Conservation (phyloP, 2,888 invertebrate genomes). For the Xylota segnis region DNA sequence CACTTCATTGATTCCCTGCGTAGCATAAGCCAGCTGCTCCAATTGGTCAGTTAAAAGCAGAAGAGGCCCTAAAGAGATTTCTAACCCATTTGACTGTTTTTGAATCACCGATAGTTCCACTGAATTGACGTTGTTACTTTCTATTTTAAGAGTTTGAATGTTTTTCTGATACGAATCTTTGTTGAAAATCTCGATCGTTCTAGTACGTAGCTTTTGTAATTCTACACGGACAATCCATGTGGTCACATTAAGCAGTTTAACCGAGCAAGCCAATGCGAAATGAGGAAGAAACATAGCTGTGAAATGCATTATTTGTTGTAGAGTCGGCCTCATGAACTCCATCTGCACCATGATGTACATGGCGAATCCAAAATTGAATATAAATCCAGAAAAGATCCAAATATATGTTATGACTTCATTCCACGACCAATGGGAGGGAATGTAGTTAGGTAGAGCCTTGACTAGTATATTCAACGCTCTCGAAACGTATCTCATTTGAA, state of each 20-base stretch:
- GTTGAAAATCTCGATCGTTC: slow-evolving; percentile 60
- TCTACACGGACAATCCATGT: slow-evolving; percentile 78
- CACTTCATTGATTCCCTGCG: slow-evolving; percentile 68
- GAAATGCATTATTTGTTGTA: slow-evolving; percentile 79
- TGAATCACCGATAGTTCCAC: slow-evolving; percentile 28
- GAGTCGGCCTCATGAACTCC: slow-evolving; percentile 80
- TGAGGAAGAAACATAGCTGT: slow-evolving; percentile 81
- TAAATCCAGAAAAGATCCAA: slow-evolving; percentile 78
- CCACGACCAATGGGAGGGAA: slow-evolving; percentile 31
- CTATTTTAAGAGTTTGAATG: background rate
- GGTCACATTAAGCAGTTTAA: slow-evolving; percentile 75
- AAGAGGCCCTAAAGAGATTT: slow-evolving; percentile 33
- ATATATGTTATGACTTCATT: slow-evolving; percentile 77
- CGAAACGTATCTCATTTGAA: slow-evolving; percentile 77
- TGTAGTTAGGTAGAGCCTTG: slow-evolving; percentile 47
- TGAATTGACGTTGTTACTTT: background rate
- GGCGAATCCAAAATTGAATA: slow-evolving; percentile 77
- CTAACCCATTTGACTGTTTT: background rate
- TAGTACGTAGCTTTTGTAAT: slow-evolving; percentile 66
- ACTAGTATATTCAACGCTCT: slow-evolving; percentile 77
- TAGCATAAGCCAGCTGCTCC: slow-evolving; percentile 66
- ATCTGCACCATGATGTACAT: slow-evolving; percentile 81
- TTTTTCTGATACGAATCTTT: slow-evolving; percentile 11
- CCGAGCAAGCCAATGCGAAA: slow-evolving; percentile 78
- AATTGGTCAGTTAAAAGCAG: slow-evolving; percentile 65